Base-by-base conservation (phyloP, 2,113 vertebrate species). In the Lophius piscatorius region DNA sequence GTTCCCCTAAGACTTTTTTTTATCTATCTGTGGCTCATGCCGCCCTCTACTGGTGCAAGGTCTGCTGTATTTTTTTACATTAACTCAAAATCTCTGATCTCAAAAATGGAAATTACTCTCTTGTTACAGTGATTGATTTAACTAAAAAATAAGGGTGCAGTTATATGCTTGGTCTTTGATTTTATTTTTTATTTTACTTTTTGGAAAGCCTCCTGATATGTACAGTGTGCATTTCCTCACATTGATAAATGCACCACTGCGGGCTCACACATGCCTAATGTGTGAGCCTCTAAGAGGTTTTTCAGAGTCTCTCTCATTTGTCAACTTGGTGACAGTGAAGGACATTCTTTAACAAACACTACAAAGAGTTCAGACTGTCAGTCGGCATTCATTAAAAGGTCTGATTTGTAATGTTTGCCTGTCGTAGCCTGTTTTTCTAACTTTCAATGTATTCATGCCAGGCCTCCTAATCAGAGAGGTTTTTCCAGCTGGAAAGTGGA, bases 401-500 rank as follows among this genome's bases (percentile, higher is more conserved):
- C 70, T 72, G 68, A 62, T 73, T 61, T 60, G 40, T 84, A 87
- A 87, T 84, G 66, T 82, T 21, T 26, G 83, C 69, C 81, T 81
- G 76, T 86, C 81, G 67, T 58, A 47, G 64, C 46, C 77, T 61
- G 61, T 12, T 22, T 38, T 31, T 80, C 76, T 35, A 52, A 34
- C 55, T 71, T 54, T 29, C 70, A 22, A 58, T 55, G 45, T 58
- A 48, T 58, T 44, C 63, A 76, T 48, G 52, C 74, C 69, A 76
- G 72, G 70, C 60, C 66, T 21, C 48, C 74, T 87, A 84, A 90
- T 87, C 83, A 82, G 60, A 58, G 73, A 81, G 69, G 68, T 67
- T 87, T 74, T 76, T 87, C 68, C 80, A 87, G 83, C 74, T 82
- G 77, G 84, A 85, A 77, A 74, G 55, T 78, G 81, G 76, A 81